phyloP scores from a whole-genome alignment of 2,888 invertebrate genomes.

The Acleris sparsana region DNA sequence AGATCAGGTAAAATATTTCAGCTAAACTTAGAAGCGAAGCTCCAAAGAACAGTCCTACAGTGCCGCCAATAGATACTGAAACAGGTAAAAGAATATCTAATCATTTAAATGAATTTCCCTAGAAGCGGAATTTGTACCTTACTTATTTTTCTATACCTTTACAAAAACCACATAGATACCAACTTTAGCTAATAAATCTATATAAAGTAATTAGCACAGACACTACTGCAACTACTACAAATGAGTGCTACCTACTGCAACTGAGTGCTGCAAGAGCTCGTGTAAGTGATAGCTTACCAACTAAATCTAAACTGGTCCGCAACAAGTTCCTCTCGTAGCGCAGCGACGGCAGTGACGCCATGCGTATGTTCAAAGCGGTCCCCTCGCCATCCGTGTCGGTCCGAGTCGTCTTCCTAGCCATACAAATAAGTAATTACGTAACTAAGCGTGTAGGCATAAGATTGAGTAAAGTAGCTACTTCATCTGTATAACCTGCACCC shows the following conservation, averaged over 20 bases:
- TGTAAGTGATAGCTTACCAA: slow-evolving; percentile 73
- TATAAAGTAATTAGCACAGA: too few relatives aligned
- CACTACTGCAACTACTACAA: too few relatives aligned
- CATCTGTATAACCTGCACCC: too few relatives aligned
- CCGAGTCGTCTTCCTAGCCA: slow-evolving; percentile 33
- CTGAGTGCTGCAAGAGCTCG: too few relatives aligned
- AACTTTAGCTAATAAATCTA: too few relatives aligned
- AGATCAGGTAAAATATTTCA: slow-evolving; percentile 81
- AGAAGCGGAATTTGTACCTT: neutral
- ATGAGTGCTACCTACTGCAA: too few relatives aligned
- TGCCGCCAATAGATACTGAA: slow-evolving; percentile 85
- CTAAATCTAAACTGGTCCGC: slow-evolving; percentile 85
- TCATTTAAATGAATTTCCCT: neutral
- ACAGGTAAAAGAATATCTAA: slow-evolving; percentile 39
- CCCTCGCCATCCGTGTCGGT: slow-evolving; percentile 41
- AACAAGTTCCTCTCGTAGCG: slow-evolving; percentile 86
- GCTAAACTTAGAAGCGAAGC: slow-evolving; percentile 85
- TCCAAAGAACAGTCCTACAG: slow-evolving; percentile 84
- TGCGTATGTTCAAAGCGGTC: slow-evolving; percentile 58
- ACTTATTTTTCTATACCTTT: too few relatives aligned
- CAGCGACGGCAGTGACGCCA: slow-evolving; percentile 79
- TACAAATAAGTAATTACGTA: too few relatives aligned
- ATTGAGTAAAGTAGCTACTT: too few relatives aligned
- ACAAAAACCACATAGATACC: too few relatives aligned
- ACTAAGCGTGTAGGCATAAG: too few relatives aligned